phyloP scores from a whole-genome alignment of 2,797 vertebrate genomes.

The Tangara arthus region DNA sequence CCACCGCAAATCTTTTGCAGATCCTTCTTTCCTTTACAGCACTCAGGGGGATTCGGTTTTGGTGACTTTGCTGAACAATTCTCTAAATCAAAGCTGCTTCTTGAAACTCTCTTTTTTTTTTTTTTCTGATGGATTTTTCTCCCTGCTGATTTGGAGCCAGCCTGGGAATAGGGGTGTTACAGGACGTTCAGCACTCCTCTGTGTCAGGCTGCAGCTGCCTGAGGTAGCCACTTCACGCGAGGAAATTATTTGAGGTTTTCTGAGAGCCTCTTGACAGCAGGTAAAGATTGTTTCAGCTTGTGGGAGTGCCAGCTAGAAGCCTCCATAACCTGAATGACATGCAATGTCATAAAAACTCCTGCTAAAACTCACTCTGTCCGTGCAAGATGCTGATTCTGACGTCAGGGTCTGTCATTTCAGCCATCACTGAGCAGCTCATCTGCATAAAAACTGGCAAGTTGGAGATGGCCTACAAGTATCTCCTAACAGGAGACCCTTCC shows the following conservation, averaged over 20 bases:
- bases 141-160: neutral
- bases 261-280: slow-evolving; percentile 50
- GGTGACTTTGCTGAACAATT: neutral
- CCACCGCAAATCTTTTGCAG: slow-evolving; percentile 23
- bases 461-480: neutral
- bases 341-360: slow-evolving; percentile 17
- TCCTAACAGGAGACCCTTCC: neutral
- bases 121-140: neutral
- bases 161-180: neutral
- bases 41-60: neutral
- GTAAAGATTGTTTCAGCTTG: slow-evolving; percentile 40
- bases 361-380: neutral
- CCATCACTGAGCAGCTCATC: neutral
- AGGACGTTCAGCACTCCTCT: neutral
- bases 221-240: slow-evolving; percentile 41
- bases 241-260: slow-evolving; percentile 55
- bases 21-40: neutral
- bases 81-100: neutral
- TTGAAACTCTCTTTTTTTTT: neutral
- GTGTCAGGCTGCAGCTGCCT: slow-evolving; percentile 22
- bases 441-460: neutral
- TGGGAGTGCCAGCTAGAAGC: slow-evolving; percentile 37
- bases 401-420: neutral
- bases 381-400: neutral
- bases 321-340: slow-evolving; percentile 26